Evolutionary conservation across 2,888 invertebrate genomes (phyloP).

Genomic region (Hoplodrina ambigua): DNA sequence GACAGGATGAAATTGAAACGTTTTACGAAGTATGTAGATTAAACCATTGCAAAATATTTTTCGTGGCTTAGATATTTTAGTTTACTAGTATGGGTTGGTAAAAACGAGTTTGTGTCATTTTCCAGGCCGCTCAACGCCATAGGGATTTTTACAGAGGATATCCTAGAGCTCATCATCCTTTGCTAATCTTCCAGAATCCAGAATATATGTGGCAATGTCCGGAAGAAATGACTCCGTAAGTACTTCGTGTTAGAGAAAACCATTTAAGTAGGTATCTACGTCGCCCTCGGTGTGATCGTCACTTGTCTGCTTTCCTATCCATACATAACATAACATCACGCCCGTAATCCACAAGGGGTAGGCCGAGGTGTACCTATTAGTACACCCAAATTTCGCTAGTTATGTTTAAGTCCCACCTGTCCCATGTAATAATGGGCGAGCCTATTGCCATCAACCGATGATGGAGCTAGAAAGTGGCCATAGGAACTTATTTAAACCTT

Average conservation of each 20-base stretch:
- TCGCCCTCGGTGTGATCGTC: too few relatives aligned
- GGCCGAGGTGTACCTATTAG: too few relatives aligned
- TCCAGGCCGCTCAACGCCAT: slow-evolving; percentile 90
- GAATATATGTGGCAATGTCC: slow-evolving; percentile 90
- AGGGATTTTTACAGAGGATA: slow-evolving; percentile 92
- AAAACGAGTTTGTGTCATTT: not conserved
- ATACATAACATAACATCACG: too few relatives aligned
- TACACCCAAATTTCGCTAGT: too few relatives aligned
- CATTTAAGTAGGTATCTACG: not conserved
- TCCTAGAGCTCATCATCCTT: slow-evolving; percentile 89
- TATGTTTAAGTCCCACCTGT: too few relatives aligned
- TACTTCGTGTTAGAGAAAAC: slow-evolving; percentile 36
- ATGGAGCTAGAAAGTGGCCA: too few relatives aligned
- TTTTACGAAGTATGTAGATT: slow-evolving; percentile 81
- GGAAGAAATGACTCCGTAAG: slow-evolving; percentile 88
- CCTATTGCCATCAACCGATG: too few relatives aligned
- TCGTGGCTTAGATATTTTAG: not conserved
- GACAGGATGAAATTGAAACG: slow-evolving; percentile 84
- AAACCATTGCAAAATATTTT: not conserved
- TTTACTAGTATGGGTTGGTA: not conserved
- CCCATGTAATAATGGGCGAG: too few relatives aligned
- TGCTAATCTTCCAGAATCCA: slow-evolving; percentile 89
- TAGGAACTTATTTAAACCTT: too few relatives aligned
- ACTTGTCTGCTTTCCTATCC: too few relatives aligned
- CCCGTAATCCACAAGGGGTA: too few relatives aligned